Evolutionary conservation across 2,113 vertebrate genomes (phyloP).

Genomic region (Sus scrofa): T2T-Sscrofa CM000818.6:60722501-60723000

Average conservation of each 20-base stretch:
- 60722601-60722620: constrained; percentile 29
- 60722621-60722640: not conserved
- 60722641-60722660: too few relatives aligned
- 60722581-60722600: constrained; percentile 40
- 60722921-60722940: too few relatives aligned
- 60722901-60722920: not conserved
- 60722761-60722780: not conserved
- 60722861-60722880: not conserved
- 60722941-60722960: not conserved
- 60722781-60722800: not conserved
- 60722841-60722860: not conserved
- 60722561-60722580: not conserved
- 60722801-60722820: not conserved
- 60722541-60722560: not conserved
- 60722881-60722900: not conserved
- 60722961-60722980: not conserved
- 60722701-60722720: accelerated
- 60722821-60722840: not conserved
- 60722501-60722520: not conserved
- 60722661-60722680: not conserved
- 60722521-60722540: not conserved
- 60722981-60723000: not conserved
- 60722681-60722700: not conserved
- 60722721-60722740: not conserved
- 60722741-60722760: too few relatives aligned